A percentile compares a stretch with the other conserved stretches of the same genome.
Conservation (phyloP, 2,797 vertebrate species). For the Pangasius krempfi region DNA sequence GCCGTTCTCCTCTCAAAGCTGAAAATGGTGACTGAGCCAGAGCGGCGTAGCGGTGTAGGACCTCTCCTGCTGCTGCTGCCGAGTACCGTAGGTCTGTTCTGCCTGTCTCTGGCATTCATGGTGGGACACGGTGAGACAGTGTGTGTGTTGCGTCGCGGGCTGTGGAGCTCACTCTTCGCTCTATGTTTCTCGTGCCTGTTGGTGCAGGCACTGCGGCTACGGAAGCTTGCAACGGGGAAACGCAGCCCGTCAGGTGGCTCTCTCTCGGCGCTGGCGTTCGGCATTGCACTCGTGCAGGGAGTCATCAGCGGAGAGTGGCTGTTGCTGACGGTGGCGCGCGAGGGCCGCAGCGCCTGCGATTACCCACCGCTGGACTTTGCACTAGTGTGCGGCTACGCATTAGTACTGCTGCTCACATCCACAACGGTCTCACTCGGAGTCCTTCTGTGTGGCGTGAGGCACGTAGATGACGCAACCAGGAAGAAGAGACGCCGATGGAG, state of each 20-base stretch:
- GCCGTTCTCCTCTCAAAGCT: conserved; percentile 84
- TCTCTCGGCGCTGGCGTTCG: conserved; percentile 82
- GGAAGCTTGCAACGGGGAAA: conserved; percentile 82
- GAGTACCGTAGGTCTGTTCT: conserved; percentile 88
- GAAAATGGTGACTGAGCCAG: conserved; percentile 85
- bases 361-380: conserved; percentile 93
- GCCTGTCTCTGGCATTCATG: conserved; percentile 90
- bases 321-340: conserved; percentile 88
- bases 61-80: conserved; percentile 90
- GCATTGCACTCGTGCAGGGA: conserved; percentile 89
- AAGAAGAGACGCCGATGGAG: conserved; percentile 82
- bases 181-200: conserved; percentile 95
- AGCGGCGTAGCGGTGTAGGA: conserved; percentile 85
- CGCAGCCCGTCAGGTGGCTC: conserved; percentile 75
- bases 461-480: conserved; percentile 55
- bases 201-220: conserved; percentile 87
- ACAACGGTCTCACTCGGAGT: conserved; percentile 83
- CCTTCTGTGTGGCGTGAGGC: conserved; percentile 85
- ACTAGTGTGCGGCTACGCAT: conserved; percentile 88
- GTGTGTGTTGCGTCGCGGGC: conserved; percentile 86
- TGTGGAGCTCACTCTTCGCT: conserved; percentile 92
- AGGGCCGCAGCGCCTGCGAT: conserved; percentile 86
- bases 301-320: conserved; percentile 94
- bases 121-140: conserved; percentile 87
- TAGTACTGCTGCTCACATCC: conserved; percentile 84